These are phyloP conservation scores for Pterophyllum scalare DNA, from an alignment of 2,113 vertebrate species.

Conservation along the genomic window DNA sequence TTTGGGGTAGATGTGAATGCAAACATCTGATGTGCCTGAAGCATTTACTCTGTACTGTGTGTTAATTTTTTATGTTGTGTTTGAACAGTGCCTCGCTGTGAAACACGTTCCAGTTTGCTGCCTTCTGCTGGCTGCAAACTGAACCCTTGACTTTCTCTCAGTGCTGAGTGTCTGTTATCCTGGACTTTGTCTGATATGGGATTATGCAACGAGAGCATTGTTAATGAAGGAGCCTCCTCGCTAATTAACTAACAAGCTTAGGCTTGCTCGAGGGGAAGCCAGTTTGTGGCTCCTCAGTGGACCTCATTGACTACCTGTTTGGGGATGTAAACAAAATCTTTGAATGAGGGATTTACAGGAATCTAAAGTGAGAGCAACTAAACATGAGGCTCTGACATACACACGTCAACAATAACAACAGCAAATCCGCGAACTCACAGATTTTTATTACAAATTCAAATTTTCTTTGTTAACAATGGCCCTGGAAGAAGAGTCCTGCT, in stretches of 20 bases:
- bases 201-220: constrained; percentile 50
- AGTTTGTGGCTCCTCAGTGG: constrained; percentile 4
- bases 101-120: constrained; percentile 26
- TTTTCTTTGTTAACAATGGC: constrained; percentile 60
- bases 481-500: constrained; percentile 53
- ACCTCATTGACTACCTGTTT: not conserved
- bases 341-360: not conserved
- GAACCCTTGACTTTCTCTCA: constrained; percentile 51
- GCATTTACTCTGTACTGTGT: not conserved
- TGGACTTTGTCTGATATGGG: constrained; percentile 54
- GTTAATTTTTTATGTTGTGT: no score
- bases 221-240: constrained; percentile 39
- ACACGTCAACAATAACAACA: not conserved
- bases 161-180: constrained; percentile 24
- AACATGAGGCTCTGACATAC: not conserved
- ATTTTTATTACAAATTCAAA: constrained; percentile 73
- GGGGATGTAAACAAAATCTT: not conserved
- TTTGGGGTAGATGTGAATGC: not conserved
- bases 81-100: not conserved
- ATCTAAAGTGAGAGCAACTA: not conserved
- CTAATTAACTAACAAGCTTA: constrained; percentile 60
- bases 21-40: not conserved
- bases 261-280: constrained; percentile 18
- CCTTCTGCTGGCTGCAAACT: constrained; percentile 30
- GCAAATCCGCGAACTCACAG: constrained; percentile 8